Base-by-base conservation (phyloP, 2,113 vertebrate species). In the Salminus brasiliensis region DNA sequence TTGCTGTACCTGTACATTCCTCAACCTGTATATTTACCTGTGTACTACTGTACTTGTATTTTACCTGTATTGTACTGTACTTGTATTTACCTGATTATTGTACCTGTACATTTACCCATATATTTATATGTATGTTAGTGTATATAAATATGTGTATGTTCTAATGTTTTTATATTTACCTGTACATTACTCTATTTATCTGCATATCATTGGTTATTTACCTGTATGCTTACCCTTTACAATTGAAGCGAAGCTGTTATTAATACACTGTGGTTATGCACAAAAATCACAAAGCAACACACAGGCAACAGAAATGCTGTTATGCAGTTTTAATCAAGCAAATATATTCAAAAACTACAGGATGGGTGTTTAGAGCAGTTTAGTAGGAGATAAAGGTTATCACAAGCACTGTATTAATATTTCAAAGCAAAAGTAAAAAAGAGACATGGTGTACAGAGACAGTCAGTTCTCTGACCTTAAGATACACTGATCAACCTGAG, bases 241-340 rank as follows among this genome's bases (percentile, higher is more conserved):
- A n/a, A n/a, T 21, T 49, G 5, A 49, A 21, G 18, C 25, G 13
- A 8, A 15, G 29, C 30, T 30, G 30, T 39, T 10, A 39, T 23
- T 21, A 32, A 34, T 32, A 62, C 13, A 7, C 4, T 29, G 59
- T 6, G 32, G 30, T 49, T 45, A n/a, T 12, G 55, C 7, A 21
- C 23, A 69, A 1, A 4, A 32, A 32, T 16, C 39, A 74, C 49
- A 55, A 27, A 55, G 52, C 52, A 23, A 84, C 34, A 83, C 47
- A 74, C 60, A 63, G 45, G 60, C 21, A 32, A 39, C 67, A 81
- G 11, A 41, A 15, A 36, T 45, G 83, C 85, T 88, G 88, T 93
- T 92, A 92, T 88, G 91, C 81, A 89, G 83, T 84, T 93, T 93
- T 93, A 93, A 92, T 93, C 82, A 90, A 91, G 87, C 87, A 87